Evolutionary conservation across 2,113 vertebrate species (phyloP), one percentile per base, ranked within the genome.

Genomic region (Anser cygnoides): DNA sequence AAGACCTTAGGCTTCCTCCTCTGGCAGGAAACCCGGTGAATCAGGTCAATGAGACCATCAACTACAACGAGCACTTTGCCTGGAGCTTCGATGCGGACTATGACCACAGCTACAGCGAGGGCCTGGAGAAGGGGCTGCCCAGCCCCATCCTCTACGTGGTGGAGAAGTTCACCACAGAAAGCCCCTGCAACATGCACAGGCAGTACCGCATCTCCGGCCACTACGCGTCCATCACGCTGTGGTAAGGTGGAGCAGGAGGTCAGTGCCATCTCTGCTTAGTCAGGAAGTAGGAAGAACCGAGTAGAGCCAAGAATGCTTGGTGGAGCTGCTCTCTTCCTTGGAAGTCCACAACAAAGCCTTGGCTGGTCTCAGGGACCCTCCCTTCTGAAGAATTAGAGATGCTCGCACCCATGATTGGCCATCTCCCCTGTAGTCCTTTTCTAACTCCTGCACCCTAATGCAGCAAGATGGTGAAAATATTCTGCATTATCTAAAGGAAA

Each of bases 31-130:
- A 98, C 52, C 99, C 99, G 0, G 96, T 99, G 61, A 92, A 97
- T 9, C 99, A 99, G 94, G 92, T 99, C 72, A 99, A 99, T 1
- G 99, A 99, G 96, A 99, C 99, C 87, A 99, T 99, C 37, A 81
- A 98, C 97, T 99, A 99, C 97, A 99, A 99, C 0, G 99, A 99
- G 92, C 97, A 98, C 90, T 99, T 99, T 95, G 88, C 92, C 28
- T 99, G 99, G 99, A 95, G 87, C 9, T 93, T 98, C 2, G 26
- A 57, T 5, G 95, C 95, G 12, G 91, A 98, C 71, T 98, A 98
- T 0, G 97, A 98, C 3, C 84, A 84, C 29, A 98, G 98, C 89
- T 99, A 99, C 8, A 10, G 74, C 1, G 62, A 97, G 5, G 99
- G 98, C 1, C 97, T 99, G 95, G 71, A 98, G 72, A 98, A 72